Evolutionary conservation across 2,797 vertebrate species (phyloP).

Genomic region (Ispidina picta): DNA sequence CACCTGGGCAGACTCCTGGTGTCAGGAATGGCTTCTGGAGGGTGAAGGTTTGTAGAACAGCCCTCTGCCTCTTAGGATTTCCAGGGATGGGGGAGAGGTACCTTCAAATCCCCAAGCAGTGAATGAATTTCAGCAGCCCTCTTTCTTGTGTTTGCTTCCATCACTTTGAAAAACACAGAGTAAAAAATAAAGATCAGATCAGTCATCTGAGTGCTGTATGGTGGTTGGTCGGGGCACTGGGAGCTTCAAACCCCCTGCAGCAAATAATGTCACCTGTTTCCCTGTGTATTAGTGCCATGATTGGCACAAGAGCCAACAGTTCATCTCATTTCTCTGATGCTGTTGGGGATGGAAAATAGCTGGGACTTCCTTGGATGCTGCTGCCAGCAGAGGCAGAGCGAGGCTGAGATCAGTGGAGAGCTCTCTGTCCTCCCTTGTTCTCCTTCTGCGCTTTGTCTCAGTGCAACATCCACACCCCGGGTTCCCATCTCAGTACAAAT

Average conservation of each 20-base stretch:
- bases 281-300: accelerated
- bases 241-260: neutral
- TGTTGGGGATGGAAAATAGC: neutral
- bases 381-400: neutral
- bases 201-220: neutral
- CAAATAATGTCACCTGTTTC: accelerated
- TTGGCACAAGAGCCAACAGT: neutral
- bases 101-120: neutral
- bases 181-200: neutral
- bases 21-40: neutral
- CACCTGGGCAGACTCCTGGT: neutral
- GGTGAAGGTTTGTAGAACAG: neutral
- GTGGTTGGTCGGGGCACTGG: neutral
- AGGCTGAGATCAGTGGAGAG: neutral
- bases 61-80: neutral
- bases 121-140: neutral
- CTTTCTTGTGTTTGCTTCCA: neutral
- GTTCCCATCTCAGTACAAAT: neutral
- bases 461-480: neutral
- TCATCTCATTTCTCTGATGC: neutral
- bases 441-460: neutral
- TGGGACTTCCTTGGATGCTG: neutral
- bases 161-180: neutral
- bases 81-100: neutral
- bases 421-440: neutral